Percentiles rank a stretch among this genome's conserved stretches.
Conservation (phyloP, 2,888 invertebrate genomes). For the Desoria tigrina region DNA sequence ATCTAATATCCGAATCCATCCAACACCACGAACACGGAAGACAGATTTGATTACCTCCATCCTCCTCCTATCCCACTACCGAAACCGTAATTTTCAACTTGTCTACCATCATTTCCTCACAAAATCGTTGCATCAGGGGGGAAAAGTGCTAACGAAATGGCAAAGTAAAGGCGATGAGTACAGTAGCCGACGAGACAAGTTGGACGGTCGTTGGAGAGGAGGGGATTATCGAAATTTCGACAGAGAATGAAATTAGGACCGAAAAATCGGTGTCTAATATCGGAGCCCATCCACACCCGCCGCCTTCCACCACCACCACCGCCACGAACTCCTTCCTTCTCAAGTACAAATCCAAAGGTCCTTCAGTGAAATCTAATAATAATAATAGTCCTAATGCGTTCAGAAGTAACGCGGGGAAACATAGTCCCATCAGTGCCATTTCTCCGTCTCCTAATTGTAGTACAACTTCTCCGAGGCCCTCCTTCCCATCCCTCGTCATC, state of each 20-base stretch:
- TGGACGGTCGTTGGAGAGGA: neutral
- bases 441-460: neutral
- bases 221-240: neutral
- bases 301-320: neutral
- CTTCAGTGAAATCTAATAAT: conserved; percentile 1
- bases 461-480: neutral
- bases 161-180: neutral
- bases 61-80: too few relatives aligned
- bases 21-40: too few relatives aligned
- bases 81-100: too few relatives aligned
- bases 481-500: conserved; percentile 16
- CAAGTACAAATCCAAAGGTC: neutral
- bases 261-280: conserved; percentile 5
- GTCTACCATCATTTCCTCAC: too few relatives aligned
- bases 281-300: neutral
- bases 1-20: too few relatives aligned
- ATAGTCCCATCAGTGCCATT: neutral
- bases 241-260: conserved; percentile 9
- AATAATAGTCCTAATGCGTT: conserved; percentile 9
- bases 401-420: neutral
- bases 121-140: too few relatives aligned
- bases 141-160: neutral
- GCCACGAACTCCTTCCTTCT: neutral
- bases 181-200: neutral
- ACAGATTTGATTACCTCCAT: too few relatives aligned